phyloP scores from a whole-genome alignment of 2,113 vertebrate species.

The Tetrax tetrax region DNA sequence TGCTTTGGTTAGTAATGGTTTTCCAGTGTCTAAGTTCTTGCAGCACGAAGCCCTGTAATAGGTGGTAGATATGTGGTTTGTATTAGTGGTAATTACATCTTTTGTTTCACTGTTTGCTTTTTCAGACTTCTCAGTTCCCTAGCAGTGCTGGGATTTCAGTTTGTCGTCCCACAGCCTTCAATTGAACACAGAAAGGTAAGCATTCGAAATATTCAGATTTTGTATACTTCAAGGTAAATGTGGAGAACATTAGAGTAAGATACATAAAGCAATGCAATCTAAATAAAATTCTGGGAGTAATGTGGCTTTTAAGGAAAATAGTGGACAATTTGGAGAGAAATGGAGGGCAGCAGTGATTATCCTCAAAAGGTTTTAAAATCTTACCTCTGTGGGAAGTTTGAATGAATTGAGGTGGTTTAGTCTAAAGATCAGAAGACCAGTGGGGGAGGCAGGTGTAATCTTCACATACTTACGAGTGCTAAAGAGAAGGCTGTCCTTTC shows the following conservation, averaged over 20 bases:
- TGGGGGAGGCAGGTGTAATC: neutral
- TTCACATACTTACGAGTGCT: neutral
- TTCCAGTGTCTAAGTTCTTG: neutral
- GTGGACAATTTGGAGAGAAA: neutral
- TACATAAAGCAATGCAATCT: neutral
- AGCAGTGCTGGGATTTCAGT: slow-evolving; percentile 79
- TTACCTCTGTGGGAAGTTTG: neutral
- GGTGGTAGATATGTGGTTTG: neutral
- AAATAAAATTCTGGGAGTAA: neutral
- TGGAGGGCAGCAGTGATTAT: neutral
- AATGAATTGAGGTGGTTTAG: neutral
- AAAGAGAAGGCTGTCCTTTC: neutral
- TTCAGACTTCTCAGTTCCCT: slow-evolving; percentile 74
- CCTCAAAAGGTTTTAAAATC: neutral
- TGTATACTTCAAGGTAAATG: neutral
- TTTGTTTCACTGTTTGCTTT: slow-evolving; percentile 37
- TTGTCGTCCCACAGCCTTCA: slow-evolving; percentile 79
- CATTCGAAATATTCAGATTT: neutral
- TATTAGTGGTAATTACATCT: neutral
- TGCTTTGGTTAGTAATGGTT: neutral
- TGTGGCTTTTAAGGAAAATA: neutral
- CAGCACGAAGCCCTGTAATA: neutral
- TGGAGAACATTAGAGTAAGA: neutral
- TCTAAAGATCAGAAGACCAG: neutral
- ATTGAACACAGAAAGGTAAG: slow-evolving; percentile 90